Evolutionary conservation across 1,140 invertebrate genomes (phyloP), one percentile per base, ranked within the genome.

Genomic region (Andricus grossulariae): DNA sequence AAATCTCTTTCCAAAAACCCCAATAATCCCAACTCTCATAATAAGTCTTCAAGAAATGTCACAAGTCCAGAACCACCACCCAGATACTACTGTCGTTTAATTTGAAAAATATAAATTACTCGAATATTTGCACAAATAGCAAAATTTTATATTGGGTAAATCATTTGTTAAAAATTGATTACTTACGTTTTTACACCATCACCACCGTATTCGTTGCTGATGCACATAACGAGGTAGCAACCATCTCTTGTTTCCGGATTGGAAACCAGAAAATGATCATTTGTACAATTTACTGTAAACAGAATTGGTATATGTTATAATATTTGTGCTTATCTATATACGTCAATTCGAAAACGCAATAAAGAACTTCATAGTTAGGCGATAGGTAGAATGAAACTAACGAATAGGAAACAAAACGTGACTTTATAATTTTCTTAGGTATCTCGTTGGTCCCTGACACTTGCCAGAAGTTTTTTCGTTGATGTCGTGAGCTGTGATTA

Each of bases 201-300:
- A 10, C 32, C 32, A 10, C 32, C 60, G 39, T 39, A 39, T 7
- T 13, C 10, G 3, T 32, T 25, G 21, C 25, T 16, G 16, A 13
- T 5, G 32, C 72, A 73, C 8, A 54, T n/a, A 25, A 73, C 72
- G 54, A 54, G 32, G 21, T 16, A 39, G 19, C 72, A 73, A 10
- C 25, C 25, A 73, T 73, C 72, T 18, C 15, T 39, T 16, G 32
- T 73, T 45, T 52, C 32, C 13, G 50, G 72, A 52, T 52, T 13
- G 8, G 51, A 18, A 3, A 73, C n/a, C 16, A 32, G 18, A 4
- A 16, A n/a, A 13, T 73, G 18, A 16, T 15, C 25, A 3, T 25
- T 12, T 8, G 25, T 16, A 16, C 60, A 66, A 66, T 66, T 66
- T 6, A 66, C 60, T 66, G 39, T 6, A 66, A 66, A 39, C 15